These are phyloP conservation scores for Galerucella pusilla DNA, from an alignment of 2,888 invertebrate genomes.

Conservation along the genomic window DNA sequence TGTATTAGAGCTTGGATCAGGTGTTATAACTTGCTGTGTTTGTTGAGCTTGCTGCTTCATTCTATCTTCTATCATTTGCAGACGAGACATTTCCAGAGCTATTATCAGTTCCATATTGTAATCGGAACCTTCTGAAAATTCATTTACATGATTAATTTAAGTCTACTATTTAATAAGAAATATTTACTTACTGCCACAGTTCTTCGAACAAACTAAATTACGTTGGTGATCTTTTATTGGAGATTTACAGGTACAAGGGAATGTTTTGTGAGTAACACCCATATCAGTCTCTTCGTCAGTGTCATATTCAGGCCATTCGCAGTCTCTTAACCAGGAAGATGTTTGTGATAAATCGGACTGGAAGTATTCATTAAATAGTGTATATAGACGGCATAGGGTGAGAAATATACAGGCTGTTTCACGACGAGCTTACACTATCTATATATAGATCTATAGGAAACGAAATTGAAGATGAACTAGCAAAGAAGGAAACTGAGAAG, in stretches of 20 bases:
- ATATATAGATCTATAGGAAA: no score
- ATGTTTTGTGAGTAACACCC: conserved; percentile 54
- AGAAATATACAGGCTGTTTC: no score
- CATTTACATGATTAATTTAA: conserved; percentile 1
- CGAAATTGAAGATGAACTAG: no score
- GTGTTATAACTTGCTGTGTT: conserved; percentile 58
- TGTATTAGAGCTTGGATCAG: conserved; percentile 62
- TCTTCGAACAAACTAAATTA: conserved; percentile 66
- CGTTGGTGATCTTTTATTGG: conserved; percentile 67
- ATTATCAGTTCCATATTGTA: conserved; percentile 74
- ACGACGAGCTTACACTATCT: no score
- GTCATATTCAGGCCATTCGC: conserved; percentile 74
- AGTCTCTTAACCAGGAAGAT: conserved; percentile 67
- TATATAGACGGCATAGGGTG: no score
- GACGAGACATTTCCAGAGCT: conserved; percentile 75
- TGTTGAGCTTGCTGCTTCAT: conserved; percentile 65
- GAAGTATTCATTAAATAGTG: conserved; percentile 29
- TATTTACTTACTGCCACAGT: conserved; percentile 58
- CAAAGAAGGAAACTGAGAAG: no score
- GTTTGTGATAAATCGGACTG: conserved; percentile 65
- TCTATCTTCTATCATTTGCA: conserved; percentile 74
- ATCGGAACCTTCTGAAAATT: conserved; percentile 60
- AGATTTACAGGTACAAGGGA: conserved; percentile 51
- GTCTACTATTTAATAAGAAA: neutral
- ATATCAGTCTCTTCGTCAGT: conserved; percentile 64